These are phyloP conservation scores for Agapostemon virescens DNA, from an alignment of 2,888 invertebrate species.

Conservation along the genomic window DNA sequence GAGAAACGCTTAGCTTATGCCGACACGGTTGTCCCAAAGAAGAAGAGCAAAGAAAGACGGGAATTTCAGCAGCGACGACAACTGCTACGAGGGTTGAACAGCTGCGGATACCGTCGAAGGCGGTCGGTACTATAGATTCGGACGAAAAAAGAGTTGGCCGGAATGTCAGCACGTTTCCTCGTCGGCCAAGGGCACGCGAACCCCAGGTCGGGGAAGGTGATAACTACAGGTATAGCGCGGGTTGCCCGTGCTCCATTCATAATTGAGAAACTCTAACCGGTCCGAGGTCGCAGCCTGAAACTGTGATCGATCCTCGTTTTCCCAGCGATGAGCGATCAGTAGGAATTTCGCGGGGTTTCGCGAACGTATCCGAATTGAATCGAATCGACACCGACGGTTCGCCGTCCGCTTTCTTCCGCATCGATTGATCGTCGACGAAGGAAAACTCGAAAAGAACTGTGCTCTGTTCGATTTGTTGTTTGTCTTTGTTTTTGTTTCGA, in stretches of 20 bases:
- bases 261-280: conserved; percentile 57
- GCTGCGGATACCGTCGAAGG: not conserved
- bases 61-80: not conserved
- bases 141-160: conserved; percentile 7
- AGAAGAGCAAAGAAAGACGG: too few relatives aligned
- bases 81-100: not conserved
- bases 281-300: conserved; percentile 49
- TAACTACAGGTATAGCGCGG: conserved; percentile 45
- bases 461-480: not conserved
- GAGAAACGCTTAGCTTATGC: not conserved
- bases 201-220: conserved; percentile 34
- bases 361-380: conserved; percentile 22
- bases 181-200: conserved; percentile 52
- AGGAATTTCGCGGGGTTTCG: conserved; percentile 13
- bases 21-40: not conserved
- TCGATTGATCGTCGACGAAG: conserved; percentile 12
- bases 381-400: not conserved
- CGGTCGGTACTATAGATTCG: conserved; percentile 18
- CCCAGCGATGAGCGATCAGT: conserved; percentile 27
- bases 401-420: too few relatives aligned
- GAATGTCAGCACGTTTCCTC: conserved; percentile 50
- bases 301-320: conserved; percentile 57
- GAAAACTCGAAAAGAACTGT: not conserved
- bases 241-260: conserved; percentile 53
- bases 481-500: too few relatives aligned